phyloP scores from a whole-genome alignment of 2,113 vertebrate genomes.

The Ctenodactylus gundi region DNA sequence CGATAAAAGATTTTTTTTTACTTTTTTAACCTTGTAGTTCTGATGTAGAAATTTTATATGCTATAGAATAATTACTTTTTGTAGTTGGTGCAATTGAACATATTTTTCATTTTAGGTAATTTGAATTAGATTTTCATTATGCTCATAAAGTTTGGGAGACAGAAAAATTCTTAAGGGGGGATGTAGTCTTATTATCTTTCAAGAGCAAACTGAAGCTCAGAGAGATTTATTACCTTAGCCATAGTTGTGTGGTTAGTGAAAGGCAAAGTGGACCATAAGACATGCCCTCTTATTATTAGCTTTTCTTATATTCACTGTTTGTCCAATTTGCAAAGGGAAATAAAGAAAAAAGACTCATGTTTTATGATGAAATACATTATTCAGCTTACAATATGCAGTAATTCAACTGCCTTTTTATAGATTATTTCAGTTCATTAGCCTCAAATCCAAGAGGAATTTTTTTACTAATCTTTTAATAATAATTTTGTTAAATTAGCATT shows the following conservation, averaged over 20 bases:
- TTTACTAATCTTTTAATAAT: background rate
- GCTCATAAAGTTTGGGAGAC: background rate
- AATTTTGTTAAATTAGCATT: background rate
- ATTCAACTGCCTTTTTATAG: constrained; percentile 33
- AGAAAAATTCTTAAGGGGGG: background rate
- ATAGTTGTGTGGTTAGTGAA: background rate
- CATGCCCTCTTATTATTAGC: background rate
- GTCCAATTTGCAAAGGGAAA: background rate
- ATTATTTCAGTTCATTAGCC: constrained; percentile 42
- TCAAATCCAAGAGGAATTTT: constrained; percentile 23
- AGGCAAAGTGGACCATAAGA: background rate
- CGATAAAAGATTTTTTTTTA: constrained; percentile 30
- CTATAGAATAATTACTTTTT: background rate
- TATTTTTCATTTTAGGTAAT: background rate
- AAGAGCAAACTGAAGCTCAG: background rate
- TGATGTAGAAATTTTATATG: background rate
- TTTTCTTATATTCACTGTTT: background rate
- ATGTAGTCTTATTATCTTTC: background rate
- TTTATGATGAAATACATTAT: constrained; percentile 18
- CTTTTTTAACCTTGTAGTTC: constrained; percentile 11
- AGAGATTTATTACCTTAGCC: background rate
- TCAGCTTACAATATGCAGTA: constrained; percentile 1
- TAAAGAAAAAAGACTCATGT: background rate
- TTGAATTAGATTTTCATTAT: background rate
- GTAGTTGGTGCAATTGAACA: background rate